A percentile compares a stretch with the other conserved stretches of the same genome.
Evolutionary conservation across 2,797 vertebrate genomes (phyloP).

Genomic region (Neopelma chrysocephalum): DNA sequence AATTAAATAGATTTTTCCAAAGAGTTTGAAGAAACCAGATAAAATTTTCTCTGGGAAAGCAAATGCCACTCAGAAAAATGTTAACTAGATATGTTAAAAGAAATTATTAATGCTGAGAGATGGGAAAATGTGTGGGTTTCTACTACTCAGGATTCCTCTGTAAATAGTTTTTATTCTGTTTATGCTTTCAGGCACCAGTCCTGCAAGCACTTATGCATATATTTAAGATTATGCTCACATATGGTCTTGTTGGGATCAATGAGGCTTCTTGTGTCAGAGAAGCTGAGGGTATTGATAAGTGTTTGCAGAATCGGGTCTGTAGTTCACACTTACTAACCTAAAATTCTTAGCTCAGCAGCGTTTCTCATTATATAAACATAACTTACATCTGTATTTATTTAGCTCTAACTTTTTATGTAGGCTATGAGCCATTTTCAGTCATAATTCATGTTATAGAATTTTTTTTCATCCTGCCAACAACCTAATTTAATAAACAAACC

Average conservation of each 20-base stretch:
- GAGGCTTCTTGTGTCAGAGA: slow-evolving; percentile 58
- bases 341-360: slow-evolving; percentile 72
- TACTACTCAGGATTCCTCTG: slow-evolving; percentile 17
- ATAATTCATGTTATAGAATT: slow-evolving; percentile 64
- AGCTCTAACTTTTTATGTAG: slow-evolving; percentile 69
- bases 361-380: slow-evolving; percentile 73
- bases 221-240: slow-evolving; percentile 61
- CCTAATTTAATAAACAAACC: slow-evolving; percentile 73
- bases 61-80: slow-evolving; percentile 47
- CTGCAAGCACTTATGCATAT: slow-evolving; percentile 46
- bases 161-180: slow-evolving; percentile 50
- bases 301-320: slow-evolving; percentile 64
- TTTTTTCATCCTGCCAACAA: slow-evolving; percentile 68
- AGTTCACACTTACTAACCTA: slow-evolving; percentile 71
- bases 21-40: slow-evolving; percentile 47
- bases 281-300: slow-evolving; percentile 64
- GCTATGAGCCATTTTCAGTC: slow-evolving; percentile 56
- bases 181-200: slow-evolving; percentile 36
- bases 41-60: slow-evolving; percentile 59
- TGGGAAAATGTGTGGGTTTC: slow-evolving; percentile 6
- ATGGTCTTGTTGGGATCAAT: slow-evolving; percentile 55
- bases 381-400: slow-evolving; percentile 77
- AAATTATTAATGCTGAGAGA: slow-evolving; percentile 51
- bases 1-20: slow-evolving; percentile 43
- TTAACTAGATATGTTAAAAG: slow-evolving; percentile 24